These are phyloP conservation scores for Jordanella pulchra DNA, from an alignment of 2,797 vertebrate genomes.

Conservation along the genomic window DNA sequence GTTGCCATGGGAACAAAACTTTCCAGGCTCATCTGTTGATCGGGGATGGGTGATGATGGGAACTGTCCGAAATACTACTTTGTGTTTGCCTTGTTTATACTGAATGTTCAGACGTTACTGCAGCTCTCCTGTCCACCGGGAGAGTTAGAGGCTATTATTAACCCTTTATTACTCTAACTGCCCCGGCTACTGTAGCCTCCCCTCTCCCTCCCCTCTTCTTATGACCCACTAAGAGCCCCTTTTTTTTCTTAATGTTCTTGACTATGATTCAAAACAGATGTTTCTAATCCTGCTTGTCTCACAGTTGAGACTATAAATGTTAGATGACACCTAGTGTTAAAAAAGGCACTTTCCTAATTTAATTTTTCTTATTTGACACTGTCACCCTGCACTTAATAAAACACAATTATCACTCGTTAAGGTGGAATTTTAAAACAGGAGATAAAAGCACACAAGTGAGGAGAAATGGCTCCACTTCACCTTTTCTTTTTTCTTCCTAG, in stretches of 20 bases:
- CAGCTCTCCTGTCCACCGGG: conserved; percentile 35
- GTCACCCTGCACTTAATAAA: conserved; percentile 71
- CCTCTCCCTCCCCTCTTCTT: conserved; percentile 5
- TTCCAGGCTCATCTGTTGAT: conserved; percentile 46
- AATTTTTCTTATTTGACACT: conserved; percentile 56
- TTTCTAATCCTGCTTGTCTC: conserved; percentile 47
- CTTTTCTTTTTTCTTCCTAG: conserved; percentile 3
- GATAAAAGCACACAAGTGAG: conserved; percentile 62
- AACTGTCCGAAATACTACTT: conserved; percentile 48
- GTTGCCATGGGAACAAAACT: conserved; percentile 65
- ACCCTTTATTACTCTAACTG: conserved; percentile 37
- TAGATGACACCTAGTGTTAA: conserved; percentile 54
- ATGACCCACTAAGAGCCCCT: conserved; percentile 31
- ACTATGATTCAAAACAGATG: conserved; percentile 54
- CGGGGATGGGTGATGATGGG: conserved; percentile 35
- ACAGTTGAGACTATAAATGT: conserved; percentile 55
- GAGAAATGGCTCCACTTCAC: conserved; percentile 33
- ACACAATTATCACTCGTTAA: conserved; percentile 29
- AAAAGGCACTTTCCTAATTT: conserved; percentile 63
- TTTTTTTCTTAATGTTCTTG: conserved; percentile 33
- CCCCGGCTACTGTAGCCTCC: conserved; percentile 5
- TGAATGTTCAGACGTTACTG: conserved; percentile 63
- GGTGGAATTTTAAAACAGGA: conserved; percentile 50
- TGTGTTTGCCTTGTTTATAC: conserved; percentile 65
- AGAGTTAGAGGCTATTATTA: conserved; percentile 36